phyloP scores from a whole-genome alignment of 2,888 invertebrate species.

The Oscheius onirici region DNA sequence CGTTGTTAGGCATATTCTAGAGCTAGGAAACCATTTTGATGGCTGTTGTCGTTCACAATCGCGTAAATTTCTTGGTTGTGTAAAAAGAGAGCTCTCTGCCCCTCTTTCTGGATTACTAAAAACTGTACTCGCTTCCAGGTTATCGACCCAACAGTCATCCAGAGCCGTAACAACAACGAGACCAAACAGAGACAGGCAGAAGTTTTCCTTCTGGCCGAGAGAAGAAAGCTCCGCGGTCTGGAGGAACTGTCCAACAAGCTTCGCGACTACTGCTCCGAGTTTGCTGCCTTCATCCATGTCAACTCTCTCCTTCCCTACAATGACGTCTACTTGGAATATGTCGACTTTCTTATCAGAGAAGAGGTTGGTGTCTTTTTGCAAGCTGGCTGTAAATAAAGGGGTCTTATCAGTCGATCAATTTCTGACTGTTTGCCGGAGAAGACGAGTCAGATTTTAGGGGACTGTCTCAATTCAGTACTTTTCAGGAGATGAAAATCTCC shows the following conservation, averaged over 20 bases:
- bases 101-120: too few relatives aligned
- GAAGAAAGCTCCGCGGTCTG: not conserved
- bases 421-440: not conserved
- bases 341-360: not conserved
- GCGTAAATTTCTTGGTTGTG: too few relatives aligned
- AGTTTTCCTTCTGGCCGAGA: not conserved
- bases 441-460: too few relatives aligned
- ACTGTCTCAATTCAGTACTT: not conserved
- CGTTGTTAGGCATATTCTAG: too few relatives aligned
- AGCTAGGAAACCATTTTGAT: not conserved
- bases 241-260: not conserved
- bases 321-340: not conserved
- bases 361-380: not conserved
- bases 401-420: not conserved
- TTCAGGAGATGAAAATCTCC: not conserved
- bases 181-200: not conserved
- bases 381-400: not conserved
- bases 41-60: not conserved
- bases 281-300: not conserved
- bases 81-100: too few relatives aligned
- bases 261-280: not conserved
- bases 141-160: not conserved
- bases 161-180: conserved; percentile 4
- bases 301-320: not conserved
- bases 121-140: not conserved